A percentile compares a stretch with the other conserved stretches of the same genome.
These are phyloP conservation scores for Orthosia cruda DNA, from an alignment of 2,888 invertebrate genomes.

Conservation along the genomic window DNA sequence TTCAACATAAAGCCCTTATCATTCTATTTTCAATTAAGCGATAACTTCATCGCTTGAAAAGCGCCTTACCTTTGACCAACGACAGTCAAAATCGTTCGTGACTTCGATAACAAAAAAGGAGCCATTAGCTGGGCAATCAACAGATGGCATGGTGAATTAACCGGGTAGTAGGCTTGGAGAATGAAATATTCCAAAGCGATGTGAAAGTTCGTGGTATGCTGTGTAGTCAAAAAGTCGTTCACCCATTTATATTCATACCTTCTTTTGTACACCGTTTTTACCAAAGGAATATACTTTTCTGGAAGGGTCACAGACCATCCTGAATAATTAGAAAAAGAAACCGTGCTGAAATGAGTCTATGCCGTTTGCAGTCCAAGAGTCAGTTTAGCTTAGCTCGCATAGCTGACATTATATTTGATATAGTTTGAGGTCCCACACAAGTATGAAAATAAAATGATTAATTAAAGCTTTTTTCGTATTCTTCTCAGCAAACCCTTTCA, in stretches of 20 bases:
- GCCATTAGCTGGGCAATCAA: slow-evolving; percentile 20
- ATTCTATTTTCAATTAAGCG: slow-evolving; percentile 24
- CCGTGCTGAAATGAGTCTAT: no score
- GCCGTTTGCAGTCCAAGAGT: no score
- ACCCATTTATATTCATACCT: background rate
- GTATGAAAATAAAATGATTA: no score
- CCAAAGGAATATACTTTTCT: background rate
- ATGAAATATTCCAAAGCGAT: background rate
- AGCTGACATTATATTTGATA: no score
- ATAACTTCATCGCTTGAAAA: slow-evolving; percentile 16
- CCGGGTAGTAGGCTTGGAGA: background rate
- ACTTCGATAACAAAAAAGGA: slow-evolving; percentile 15
- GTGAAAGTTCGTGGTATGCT: background rate
- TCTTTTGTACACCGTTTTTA: no score
- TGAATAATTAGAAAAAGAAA: no score
- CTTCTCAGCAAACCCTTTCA: no score
- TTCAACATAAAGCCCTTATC: slow-evolving; percentile 11
- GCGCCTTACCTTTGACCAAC: slow-evolving; percentile 31
- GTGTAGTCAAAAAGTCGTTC: background rate
- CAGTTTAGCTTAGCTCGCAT: no score
- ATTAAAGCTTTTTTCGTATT: no score
- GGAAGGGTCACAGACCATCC: background rate
- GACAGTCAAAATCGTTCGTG: background rate
- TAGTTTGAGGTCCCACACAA: no score
- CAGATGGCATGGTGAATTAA: background rate